Evolutionary conservation across 2,113 vertebrate genomes (phyloP).

Genomic region (Myotis brandtii): DNA sequence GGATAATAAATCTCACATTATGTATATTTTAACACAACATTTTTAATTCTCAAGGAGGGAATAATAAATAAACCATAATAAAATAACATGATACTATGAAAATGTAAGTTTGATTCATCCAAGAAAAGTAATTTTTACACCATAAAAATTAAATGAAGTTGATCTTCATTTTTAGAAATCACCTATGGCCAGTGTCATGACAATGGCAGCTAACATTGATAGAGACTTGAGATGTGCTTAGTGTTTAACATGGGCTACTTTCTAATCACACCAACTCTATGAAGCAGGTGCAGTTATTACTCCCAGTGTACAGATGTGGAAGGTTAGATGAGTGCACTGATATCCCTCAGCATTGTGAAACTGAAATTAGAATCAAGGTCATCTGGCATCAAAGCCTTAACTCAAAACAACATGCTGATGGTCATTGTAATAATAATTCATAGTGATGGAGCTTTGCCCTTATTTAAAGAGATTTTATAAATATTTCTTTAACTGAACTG

Average conservation of each 20-base stretch:
- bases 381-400: not conserved
- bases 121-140: fast-evolving
- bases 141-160: fast-evolving
- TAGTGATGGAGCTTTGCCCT: too few relatives aligned
- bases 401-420: fast-evolving
- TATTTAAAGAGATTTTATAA: not conserved
- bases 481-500: not conserved
- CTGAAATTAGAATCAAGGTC: too few relatives aligned
- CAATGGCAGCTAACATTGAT: not conserved
- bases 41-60: not conserved
- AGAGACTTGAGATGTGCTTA: fast-evolving
- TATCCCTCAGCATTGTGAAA: fast-evolving
- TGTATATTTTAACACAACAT: not conserved
- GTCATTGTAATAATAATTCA: fast-evolving
- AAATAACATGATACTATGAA: not conserved
- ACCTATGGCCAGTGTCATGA: fast-evolving
- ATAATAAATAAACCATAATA: not conserved
- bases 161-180: not conserved
- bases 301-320: not conserved
- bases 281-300: not conserved
- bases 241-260: fast-evolving
- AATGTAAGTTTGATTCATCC: not conserved
- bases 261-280: fast-evolving
- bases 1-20: not conserved
- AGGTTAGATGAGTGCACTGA: not conserved